Evolutionary conservation across 1,140 invertebrate species (phyloP), one percentile per base, ranked within the genome.

Genomic region (Saxidomus purpurata): DNA sequence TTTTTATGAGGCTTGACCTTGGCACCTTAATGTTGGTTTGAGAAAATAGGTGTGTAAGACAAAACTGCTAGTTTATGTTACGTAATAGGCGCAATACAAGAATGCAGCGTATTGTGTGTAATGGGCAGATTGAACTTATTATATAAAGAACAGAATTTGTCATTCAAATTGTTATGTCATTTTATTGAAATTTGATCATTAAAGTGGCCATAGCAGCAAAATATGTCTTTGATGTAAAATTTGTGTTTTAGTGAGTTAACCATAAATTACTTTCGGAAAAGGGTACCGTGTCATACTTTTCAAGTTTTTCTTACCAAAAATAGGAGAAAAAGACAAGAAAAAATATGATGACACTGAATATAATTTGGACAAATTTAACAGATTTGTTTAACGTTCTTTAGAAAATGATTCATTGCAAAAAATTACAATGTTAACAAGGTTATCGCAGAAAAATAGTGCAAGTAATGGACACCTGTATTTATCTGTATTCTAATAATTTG

Each of bases 181-280:
- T 71, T 67, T 71, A 71, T 71, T 71, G 67, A 71, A 71, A 71
- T 38, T 38, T 71, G 67, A 71, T 71, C 67, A 71, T 71, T 38
- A 71, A 71, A 71, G 3, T 71, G 31, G 34, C 67, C 67, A 28
- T 71, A n/a, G 34, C 28, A 38, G 67, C 3, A 71, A 28, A 3
- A 38, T 22, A 38, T 71, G 34, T 38, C 34, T 71, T 71, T 71
- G 67, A 71, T 71, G 67, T 71, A 71, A 40, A 71, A 71, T 38
- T 36, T 71, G 34, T 71, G 67, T 38, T 71, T 36, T 36, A 22
- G 34, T 15, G 11, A 4, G 34, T 36, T 71, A 38, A 40, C 63
- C 31, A 1, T 36, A 67, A 67, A 36, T 36, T 67, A 67, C 63
- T 25, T 59, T 59, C 15, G 15, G 15, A 43, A 43, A n/a, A 15